These are phyloP conservation scores for Drosophila glabriapex DNA, from an alignment of 2,888 invertebrate genomes.

Conservation along the genomic window DNA sequence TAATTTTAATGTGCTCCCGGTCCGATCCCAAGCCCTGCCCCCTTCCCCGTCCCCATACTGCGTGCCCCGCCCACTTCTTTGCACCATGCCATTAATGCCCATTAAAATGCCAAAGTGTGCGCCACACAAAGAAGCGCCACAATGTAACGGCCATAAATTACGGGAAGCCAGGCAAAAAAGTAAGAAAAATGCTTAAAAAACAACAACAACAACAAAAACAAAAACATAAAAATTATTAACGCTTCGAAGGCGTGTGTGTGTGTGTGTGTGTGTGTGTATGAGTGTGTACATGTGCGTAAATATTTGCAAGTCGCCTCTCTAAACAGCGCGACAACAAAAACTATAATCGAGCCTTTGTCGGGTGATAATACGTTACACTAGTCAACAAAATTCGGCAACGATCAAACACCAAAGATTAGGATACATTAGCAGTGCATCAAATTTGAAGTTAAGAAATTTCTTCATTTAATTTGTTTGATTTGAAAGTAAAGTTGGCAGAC, in stretches of 20 bases:
- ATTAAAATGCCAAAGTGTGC: slow-evolving; percentile 78
- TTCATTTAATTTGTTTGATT: not conserved
- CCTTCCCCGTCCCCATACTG: not conserved
- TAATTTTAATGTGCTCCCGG: slow-evolving; percentile 71
- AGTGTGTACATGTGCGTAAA: slow-evolving; percentile 28
- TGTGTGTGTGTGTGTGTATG: slow-evolving; percentile 16
- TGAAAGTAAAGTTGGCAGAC: not conserved
- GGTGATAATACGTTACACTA: slow-evolving; percentile 55
- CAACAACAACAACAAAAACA: slow-evolving; percentile 16
- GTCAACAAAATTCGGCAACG: not conserved
- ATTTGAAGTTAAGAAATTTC: not conserved
- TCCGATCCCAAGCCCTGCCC: slow-evolving; percentile 7
- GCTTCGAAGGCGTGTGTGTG: slow-evolving; percentile 38
- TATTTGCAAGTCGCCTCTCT: slow-evolving; percentile 38
- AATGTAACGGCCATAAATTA: slow-evolving; percentile 74
- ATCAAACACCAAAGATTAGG: not conserved
- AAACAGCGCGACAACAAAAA: slow-evolving; percentile 51
- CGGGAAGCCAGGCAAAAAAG: slow-evolving; percentile 52
- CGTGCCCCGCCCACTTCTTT: slow-evolving; percentile 15
- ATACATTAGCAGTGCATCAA: not conserved
- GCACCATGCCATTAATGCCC: slow-evolving; percentile 69
- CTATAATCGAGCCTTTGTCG: slow-evolving; percentile 40
- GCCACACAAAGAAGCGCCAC: slow-evolving; percentile 66
- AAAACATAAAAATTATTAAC: slow-evolving; percentile 65
- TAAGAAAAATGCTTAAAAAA: slow-evolving; percentile 44